phyloP scores from a whole-genome alignment of 2,797 vertebrate species.

The Psittacula derbiana region DNA sequence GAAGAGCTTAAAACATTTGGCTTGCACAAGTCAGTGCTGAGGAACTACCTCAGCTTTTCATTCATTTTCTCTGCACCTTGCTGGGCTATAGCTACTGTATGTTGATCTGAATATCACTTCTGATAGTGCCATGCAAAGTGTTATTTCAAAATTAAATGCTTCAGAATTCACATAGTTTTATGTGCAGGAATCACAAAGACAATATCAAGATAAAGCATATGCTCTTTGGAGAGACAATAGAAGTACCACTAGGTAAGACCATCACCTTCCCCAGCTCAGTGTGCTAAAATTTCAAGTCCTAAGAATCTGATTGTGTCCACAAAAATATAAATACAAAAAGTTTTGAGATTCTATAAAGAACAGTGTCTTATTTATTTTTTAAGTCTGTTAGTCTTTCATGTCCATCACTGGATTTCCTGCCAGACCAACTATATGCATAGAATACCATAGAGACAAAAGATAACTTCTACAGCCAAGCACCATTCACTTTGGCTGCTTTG shows the following conservation, averaged over 20 bases:
- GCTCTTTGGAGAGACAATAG: background rate
- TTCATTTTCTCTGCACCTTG: background rate
- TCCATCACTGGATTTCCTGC: background rate
- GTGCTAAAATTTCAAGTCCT: background rate
- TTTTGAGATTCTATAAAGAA: background rate
- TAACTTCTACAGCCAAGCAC: background rate
- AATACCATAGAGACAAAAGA: background rate
- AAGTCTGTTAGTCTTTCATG: background rate
- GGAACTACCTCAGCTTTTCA: background rate
- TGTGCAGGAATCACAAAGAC: background rate
- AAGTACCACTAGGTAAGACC: background rate
- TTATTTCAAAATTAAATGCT: background rate
- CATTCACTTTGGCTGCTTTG: background rate
- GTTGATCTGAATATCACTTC: background rate
- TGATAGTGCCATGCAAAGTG: background rate
- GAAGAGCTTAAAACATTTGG: background rate
- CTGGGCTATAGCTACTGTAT: background rate
- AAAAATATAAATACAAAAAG: background rate
- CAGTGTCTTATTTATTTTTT: background rate
- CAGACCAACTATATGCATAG: background rate
- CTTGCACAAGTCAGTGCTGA: background rate
- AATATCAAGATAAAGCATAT: background rate
- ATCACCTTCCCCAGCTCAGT: background rate
- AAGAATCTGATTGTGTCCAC: background rate
- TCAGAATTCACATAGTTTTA: background rate